Evolutionary conservation across 2,888 invertebrate genomes (phyloP), one percentile per base, ranked within the genome.

Genomic region (Pollenia angustigena): DNA sequence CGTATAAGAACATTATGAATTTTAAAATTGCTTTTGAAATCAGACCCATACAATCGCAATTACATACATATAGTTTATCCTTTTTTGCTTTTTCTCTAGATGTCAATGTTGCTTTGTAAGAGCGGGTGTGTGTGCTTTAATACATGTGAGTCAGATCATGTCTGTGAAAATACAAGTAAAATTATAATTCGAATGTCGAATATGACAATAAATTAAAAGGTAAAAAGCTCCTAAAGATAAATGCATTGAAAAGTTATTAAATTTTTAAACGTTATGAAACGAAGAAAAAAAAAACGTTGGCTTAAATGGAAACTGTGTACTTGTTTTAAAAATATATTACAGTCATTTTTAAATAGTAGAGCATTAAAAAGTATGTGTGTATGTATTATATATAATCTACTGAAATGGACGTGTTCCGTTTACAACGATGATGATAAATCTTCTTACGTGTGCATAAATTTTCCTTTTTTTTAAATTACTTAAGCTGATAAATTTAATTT

Each of bases 131-230:
- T 32, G 6, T 32, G 32, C 6, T 32, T 32, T 32, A 6, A 32
- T 6, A 32, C 0, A 32, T 32, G 32, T 6, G 32, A 32, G 32
- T 32, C 6, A 32, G 32, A 32, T 32, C 32, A 6, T 78, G 62
- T 54, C 9, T 14, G 8, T 18, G 40, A 52, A 52, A 8, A 12
- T 46, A 16, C 58, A 64, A 60, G 11, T 46, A 32, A 11, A 46
- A 46, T 54, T 64, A 12, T 46, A 56, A 54, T 58, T 48, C 12
- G 23, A 42, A 81, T 56, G 56, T 68, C 58, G 12, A 56, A 66
- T 68, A 7, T 68, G 32, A 58, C 50, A 66, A 66, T 58, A 74
- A 68, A 81, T 81, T 56, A 66, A 74, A 66, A 74, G 48, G 56
- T 68, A 44, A 50, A 12, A 68, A 75, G 4, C 50, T 42, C 46